A percentile compares a stretch with the other conserved stretches of the same genome.
phyloP scores from a whole-genome alignment of 2,797 vertebrate genomes.

The Aselliscus stoliczkanus region DNA sequence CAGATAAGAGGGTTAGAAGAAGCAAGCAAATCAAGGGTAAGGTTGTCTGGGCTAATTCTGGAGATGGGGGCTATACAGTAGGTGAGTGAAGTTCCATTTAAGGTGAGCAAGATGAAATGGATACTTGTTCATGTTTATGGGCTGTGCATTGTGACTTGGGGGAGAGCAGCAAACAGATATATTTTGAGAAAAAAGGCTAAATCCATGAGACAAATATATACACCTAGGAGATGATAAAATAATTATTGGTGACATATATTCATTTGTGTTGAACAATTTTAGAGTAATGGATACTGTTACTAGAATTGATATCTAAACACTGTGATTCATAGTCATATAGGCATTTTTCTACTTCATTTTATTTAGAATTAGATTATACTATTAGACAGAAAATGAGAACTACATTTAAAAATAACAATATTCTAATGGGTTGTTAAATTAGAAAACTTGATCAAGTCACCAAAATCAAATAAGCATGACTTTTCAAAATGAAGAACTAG shows the following conservation, averaged over 20 bases:
- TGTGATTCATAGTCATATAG: background rate
- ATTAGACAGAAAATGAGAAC: background rate
- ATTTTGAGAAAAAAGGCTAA: background rate
- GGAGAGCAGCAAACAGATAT: background rate
- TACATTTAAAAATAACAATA: background rate
- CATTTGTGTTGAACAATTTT: background rate
- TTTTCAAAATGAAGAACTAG: background rate
- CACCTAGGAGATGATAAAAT: background rate
- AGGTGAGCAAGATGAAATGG: background rate
- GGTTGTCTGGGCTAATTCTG: background rate
- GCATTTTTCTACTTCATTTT: background rate
- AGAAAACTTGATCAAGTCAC: background rate
- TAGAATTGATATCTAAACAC: background rate
- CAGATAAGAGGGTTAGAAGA: background rate
- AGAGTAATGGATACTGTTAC: background rate
- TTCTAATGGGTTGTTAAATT: background rate
- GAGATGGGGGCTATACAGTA: rapidly evolving
- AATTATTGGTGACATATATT: background rate
- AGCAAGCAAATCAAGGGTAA: background rate
- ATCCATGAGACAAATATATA: background rate
- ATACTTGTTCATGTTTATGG: background rate
- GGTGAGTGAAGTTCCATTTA: background rate
- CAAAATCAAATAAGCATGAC: background rate
- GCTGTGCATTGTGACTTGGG: background rate
- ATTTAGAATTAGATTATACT: background rate